Base-by-base conservation (phyloP, 2,797 vertebrate genomes). In the Parauchenoglanis punctatus region DNA sequence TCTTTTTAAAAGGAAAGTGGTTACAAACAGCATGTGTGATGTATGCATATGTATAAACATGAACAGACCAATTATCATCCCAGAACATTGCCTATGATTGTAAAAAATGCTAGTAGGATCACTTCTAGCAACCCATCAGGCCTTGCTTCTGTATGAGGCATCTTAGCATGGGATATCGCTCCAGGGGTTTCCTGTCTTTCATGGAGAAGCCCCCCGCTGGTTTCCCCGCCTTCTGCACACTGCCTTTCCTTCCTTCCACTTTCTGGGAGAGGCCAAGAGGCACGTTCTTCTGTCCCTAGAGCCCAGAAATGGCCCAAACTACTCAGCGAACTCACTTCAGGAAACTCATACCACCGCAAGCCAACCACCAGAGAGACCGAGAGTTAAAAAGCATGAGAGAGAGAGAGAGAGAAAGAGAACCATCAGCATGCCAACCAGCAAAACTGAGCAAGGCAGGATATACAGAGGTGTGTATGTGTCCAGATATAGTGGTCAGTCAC, bases 121-220 rank as follows among this genome's bases (percentile, higher is more conserved):
- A 89, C 75, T 85, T 44, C 35, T 78, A 86, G 84, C 83, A 86
- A 59, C 83, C 56, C 77, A 67, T 49, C 65, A 46, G 52, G 80
- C 72, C 76, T 84, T n/a, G n/a, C 59, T 83, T 87, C 59, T 78
- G 77, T 52, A 83, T 87, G 87, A 81, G 88, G 75, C 73, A 84
- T 88, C 78, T 77, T 87, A 82, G 73, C 85, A 82, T 87, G 80
- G 83, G 80, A 81, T 61, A 76, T 72, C 75, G 56, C 87, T 89
- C n/a, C 81, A 81, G 68, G 85, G 85, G 15, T 84, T 91, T 89
- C 87, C 84, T 81, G 83, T 73, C 80, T 91, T 89, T 88, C 88
- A 88, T 52, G 46, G 80, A 68, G 18, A 59, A 88, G 72, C 82
- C 72, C 76, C 86, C 68, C 20, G 17, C 59, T 87, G 87, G 35